Base-by-base conservation (phyloP, 1,140 invertebrate genomes). In the Leptinotarsa texana region DNA sequence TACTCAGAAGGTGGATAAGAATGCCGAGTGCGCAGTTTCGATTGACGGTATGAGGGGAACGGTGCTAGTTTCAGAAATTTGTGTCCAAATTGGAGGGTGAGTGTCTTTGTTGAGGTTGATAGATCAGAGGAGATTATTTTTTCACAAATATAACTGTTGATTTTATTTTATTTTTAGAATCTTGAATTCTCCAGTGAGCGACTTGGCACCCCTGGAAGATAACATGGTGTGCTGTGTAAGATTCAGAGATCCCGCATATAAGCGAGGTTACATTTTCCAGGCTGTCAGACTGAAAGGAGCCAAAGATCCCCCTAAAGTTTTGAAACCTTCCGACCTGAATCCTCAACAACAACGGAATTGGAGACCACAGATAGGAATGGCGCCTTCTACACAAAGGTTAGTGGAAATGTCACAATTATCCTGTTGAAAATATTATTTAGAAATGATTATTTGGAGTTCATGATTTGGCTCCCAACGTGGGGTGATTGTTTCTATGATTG, bases 231-330 rank as follows among this genome's bases (percentile, higher is more conserved):
- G 86, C 80, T 96, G 94, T 81, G 89, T 95, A 2, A 87, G 91
- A 62, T 98, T 89, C 84, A 84, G 91, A 72, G 96, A 98, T 89
- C 96, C 96, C 1, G 87, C 90, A 75, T 98, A 93, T 87, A 85
- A 88, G 1, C 87, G 87, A 3, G 91, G 91, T 77, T 95, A 90
- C 82, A 87, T 96, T 15, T 98, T 96, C 85, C 91, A 92, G 21
- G 93, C 96, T 15, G 89, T 86, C 51, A 87, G 90, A 61, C 86
- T 98, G 51, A 86, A 90, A 70, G 89, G 90, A 8, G 92, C 90
- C 21, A 88, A 88, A 33, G 89, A 93, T 68, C 95, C 96, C 1
- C 88, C 90, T 0, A 87, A 88, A 72, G 93, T 96, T 1, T 87
- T 98, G 47, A 96, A 95, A 84, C 94, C 95, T 0, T 90, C 90